Conservation (phyloP, 2,113 vertebrate species). For the Tinamus guttatus region DNA sequence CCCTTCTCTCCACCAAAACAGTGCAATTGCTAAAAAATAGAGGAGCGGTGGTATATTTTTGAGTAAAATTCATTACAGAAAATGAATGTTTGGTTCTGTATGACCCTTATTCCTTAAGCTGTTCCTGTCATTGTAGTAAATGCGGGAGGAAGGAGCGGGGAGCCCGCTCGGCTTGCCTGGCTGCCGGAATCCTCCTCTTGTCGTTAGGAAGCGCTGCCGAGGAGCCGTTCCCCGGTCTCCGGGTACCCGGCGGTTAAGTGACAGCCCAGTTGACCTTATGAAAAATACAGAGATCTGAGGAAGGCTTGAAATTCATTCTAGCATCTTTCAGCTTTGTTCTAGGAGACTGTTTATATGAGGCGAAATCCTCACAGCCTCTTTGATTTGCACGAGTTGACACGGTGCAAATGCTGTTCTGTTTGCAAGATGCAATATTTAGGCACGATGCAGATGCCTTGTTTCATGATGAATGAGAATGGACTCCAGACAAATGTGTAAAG, state of each 20-base stretch:
- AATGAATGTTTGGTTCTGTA: not conserved
- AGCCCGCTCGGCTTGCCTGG: not conserved
- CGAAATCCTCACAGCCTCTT: not conserved
- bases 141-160: not conserved
- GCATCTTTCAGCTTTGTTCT: not conserved
- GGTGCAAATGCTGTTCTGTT: not conserved
- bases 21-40: not conserved
- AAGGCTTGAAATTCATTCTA: not conserved
- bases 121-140: rapidly evolving
- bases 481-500: not conserved
- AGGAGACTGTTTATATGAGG: not conserved
- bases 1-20: not conserved
- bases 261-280: not conserved
- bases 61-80: not conserved
- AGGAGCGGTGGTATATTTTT: not conserved
- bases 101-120: not conserved
- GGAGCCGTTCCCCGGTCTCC: not conserved
- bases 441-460: constrained; percentile 44
- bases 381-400: not conserved
- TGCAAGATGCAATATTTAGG: not conserved
- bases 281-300: not conserved
- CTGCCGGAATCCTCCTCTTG: not conserved
- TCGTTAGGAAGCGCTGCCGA: not conserved
- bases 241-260: not conserved
- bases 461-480: not conserved